Conservation (phyloP, 2,888 invertebrate species). For the Hypomecis atomaria region DNA sequence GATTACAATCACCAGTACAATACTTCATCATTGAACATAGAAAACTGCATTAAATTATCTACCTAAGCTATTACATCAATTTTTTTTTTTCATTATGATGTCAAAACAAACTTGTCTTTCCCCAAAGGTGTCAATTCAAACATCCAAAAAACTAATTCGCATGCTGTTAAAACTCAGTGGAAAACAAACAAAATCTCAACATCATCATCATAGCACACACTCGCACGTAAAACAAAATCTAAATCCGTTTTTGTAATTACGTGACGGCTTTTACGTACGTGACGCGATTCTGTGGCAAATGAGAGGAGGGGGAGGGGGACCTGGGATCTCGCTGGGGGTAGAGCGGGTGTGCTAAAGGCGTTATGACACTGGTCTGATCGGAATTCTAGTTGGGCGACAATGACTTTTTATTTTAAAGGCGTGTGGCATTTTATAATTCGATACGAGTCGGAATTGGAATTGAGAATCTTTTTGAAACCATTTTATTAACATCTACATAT, state of each 20-base stretch:
- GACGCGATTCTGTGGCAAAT: conserved; percentile 57
- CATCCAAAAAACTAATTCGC: background rate
- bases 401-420: background rate
- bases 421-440: background rate
- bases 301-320: conserved; percentile 39
- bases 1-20: too few relatives aligned
- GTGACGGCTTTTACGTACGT: conserved; percentile 54
- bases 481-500: too few relatives aligned
- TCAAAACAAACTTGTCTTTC: too few relatives aligned
- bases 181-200: conserved; percentile 27
- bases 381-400: background rate
- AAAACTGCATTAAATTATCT: too few relatives aligned
- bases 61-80: too few relatives aligned
- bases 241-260: conserved; percentile 62
- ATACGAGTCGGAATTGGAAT: too few relatives aligned
- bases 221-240: conserved; percentile 47
- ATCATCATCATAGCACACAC: conserved; percentile 42
- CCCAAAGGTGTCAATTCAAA: background rate
- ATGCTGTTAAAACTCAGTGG: conserved; percentile 3
- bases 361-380: background rate
- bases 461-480: too few relatives aligned
- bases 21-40: too few relatives aligned
- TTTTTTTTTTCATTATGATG: too few relatives aligned
- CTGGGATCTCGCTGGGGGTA: conserved; percentile 15
- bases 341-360: conserved; percentile 13